These are phyloP conservation scores for Chorisops tibialis DNA, from an alignment of 2,888 invertebrate genomes.

Conservation along the genomic window DNA sequence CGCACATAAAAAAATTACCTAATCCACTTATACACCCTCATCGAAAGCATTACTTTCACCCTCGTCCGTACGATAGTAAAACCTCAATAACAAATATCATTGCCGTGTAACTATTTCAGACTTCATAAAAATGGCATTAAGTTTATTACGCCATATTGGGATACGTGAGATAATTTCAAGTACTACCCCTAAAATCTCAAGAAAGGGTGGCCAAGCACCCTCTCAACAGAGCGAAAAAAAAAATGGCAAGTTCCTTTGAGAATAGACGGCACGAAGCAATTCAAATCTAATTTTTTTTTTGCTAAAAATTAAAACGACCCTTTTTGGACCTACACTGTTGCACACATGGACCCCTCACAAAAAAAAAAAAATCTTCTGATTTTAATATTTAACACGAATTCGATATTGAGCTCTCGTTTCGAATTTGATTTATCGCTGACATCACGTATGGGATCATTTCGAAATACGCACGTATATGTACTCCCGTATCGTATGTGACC, in stretches of 20 bases:
- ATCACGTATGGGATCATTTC: not conserved
- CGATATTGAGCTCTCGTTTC: constrained; percentile 8
- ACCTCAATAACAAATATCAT: not conserved
- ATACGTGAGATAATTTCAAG: not conserved
- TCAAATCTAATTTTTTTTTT: no score
- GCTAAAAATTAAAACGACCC: no score
- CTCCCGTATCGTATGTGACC: not conserved
- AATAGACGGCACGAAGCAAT: no score
- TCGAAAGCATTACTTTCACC: no score
- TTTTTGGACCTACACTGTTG: not conserved
- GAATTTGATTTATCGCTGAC: not conserved
- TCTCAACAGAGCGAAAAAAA: not conserved
- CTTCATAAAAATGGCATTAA: constrained; percentile 1
- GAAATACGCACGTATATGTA: no score
- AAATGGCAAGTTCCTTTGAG: not conserved
- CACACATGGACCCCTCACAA: not conserved
- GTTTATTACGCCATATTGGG: not conserved
- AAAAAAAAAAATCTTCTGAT: not conserved
- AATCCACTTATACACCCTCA: no score
- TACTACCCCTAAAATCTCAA: not conserved
- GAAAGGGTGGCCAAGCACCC: not conserved
- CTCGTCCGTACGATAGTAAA: no score
- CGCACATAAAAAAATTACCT: no score
- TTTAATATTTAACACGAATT: constrained; percentile 10
- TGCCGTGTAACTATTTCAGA: not conserved